These are phyloP conservation scores for Dendrocincla fuliginosa DNA, from an alignment of 2,797 vertebrate genomes.

Conservation along the genomic window DNA sequence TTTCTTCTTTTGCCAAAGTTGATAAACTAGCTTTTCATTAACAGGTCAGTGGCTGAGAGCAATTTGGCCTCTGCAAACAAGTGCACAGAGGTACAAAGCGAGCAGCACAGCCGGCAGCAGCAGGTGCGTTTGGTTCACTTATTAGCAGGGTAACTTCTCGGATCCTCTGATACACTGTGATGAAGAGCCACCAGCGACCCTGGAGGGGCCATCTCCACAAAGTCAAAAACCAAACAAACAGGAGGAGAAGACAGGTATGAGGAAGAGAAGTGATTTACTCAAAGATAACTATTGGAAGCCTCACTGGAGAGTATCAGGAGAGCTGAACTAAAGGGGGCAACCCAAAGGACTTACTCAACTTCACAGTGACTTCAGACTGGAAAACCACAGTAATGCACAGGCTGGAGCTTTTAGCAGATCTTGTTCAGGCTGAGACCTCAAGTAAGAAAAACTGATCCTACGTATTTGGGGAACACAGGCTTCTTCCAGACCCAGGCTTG, in stretches of 20 bases:
- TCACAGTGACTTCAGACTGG: background rate
- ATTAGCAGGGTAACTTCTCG: background rate
- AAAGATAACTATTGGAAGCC: background rate
- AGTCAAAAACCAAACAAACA: background rate
- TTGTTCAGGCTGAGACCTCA: background rate
- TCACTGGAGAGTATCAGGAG: background rate
- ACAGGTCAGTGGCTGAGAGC: conserved; percentile 21
- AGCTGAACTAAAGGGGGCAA: background rate
- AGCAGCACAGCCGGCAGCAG: background rate
- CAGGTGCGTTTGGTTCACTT: background rate
- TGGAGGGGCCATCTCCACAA: background rate
- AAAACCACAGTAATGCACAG: background rate
- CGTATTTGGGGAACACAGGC: background rate
- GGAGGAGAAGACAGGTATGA: background rate
- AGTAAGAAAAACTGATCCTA: background rate
- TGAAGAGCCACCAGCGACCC: background rate
- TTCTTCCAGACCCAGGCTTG: background rate
- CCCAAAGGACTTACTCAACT: background rate
- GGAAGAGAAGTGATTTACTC: background rate
- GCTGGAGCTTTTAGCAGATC: background rate
- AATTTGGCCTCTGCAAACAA: background rate
- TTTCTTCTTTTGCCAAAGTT: background rate
- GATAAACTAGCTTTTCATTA: conserved; percentile 45
- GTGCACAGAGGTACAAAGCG: background rate
- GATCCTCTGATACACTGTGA: background rate